Base-by-base conservation (phyloP, 2,797 vertebrate genomes). In the Dendrocincla tyrannina region DNA sequence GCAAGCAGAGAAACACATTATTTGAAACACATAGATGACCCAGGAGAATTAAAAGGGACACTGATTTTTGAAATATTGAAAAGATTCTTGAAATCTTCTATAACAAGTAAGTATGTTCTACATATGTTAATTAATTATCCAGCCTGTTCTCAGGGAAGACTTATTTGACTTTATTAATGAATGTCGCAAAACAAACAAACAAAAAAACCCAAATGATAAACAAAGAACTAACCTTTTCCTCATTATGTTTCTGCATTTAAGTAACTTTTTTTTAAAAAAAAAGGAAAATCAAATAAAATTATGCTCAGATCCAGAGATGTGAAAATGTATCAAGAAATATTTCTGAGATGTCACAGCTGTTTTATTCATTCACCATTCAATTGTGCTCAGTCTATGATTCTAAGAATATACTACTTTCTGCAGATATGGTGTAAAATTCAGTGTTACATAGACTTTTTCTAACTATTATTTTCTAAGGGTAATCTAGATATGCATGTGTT, bases 301-400 rank as follows among this genome's bases (percentile, higher is more conserved):
- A 35, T 53, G 3, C 0, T 7, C 2, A 8, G 3, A 62, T 74
- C 2, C 3, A 17, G 10, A 52, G 3, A 9, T 52, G 1, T 76
- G 42, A 50, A 89, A 28, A 20, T 30, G 0, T 13, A 18, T 56
- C 8, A 47, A 60, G 13, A 76, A 85, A 42, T 50, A 50, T 56
- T 85, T 86, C 25, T 46, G 5, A 8, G 2, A 18, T 4, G 1
- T 58, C 20, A 77, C 50, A 63, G 3, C 6, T 79, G 9, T n/a
- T 7, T 35, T 74, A 66, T 56, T 85, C 2, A 62, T 75, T 72
- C 20, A 50, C 4, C 6, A 23, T 79, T 79, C 16, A 67, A 0
- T 11, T 56, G 8, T 63, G 22, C 14, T 59, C 37, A 85, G 4
- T 18, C 17, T 63, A 17, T 27, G 9, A 49, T 39, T 58, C 53